Evolutionary conservation across 2,113 vertebrate genomes (phyloP), one percentile per base, ranked within the genome.

Genomic region (Plecotus auritus): DNA sequence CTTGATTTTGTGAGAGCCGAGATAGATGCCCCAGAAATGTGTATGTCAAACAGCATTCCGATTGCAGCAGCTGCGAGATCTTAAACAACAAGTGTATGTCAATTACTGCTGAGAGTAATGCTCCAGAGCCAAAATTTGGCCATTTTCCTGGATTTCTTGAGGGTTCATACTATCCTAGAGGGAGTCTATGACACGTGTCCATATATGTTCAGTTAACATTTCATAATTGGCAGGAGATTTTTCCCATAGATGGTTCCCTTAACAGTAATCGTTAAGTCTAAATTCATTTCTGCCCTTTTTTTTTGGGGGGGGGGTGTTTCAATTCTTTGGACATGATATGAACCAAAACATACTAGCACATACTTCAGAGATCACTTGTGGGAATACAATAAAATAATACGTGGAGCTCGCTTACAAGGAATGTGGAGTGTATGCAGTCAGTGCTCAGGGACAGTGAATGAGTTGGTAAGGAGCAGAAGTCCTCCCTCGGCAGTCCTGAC

Each of bases 91-190:
- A 77, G 80, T 23, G 17, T 22, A 2, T 90, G 49, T 37, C 87
- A 91, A 23, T 89, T 93, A 54, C 28, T 92, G 8, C 40, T 94
- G 88, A 40, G 32, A 82, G 18, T 9, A 22, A 20, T 11, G 72
- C 37, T 90, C 90, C 94, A 95, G 86, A 88, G n/a, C 32, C 76
- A 94, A 80, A 84, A 90, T 80, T 37, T 54, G 93, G 72, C 89
- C 92, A 59, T 90, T 85, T 93, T 20, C 17, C 42, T 94, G 66
- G 40, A 28, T 54, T 94, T 89, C 86, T 74, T 5, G 18, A 69
- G 74, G 83, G 40, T 35, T 96, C 93, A 5, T 13, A 84, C 17
- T 83, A 14, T 80, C 78, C 49, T 16, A 6, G 90, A 82, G 54
- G 82, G 47, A 97, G 67, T 7, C 14, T 0, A 70, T 22, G 78